These are phyloP conservation scores for Trogon melanurus DNA, from an alignment of 2,113 vertebrate genomes.

Conservation along the genomic window DNA sequence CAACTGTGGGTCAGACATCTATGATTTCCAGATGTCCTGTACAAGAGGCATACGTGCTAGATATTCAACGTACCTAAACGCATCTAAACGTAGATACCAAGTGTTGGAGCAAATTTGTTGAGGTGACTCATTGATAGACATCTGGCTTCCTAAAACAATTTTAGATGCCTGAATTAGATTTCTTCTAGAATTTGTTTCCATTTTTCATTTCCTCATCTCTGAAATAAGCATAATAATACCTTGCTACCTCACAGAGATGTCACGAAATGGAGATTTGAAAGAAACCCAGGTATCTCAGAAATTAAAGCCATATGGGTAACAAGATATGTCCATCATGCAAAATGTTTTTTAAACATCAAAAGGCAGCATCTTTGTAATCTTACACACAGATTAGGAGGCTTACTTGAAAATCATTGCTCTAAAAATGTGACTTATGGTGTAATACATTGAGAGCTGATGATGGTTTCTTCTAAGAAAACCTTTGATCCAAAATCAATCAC, in stretches of 20 bases:
- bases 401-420: background rate
- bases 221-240: background rate
- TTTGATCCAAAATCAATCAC: slow-evolving; percentile 11
- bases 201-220: background rate
- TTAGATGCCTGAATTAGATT: background rate
- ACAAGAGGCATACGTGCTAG: background rate
- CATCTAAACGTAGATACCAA: background rate
- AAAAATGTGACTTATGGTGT: background rate
- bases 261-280: background rate
- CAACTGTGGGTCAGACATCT: background rate
- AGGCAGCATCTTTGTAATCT: background rate
- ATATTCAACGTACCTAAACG: background rate
- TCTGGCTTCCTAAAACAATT: background rate
- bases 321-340: background rate
- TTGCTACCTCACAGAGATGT: background rate
- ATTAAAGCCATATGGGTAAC: background rate
- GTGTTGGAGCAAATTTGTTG: background rate
- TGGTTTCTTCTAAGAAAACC: background rate
- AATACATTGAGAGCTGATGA: background rate
- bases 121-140: background rate
- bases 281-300: background rate
- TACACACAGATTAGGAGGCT: background rate
- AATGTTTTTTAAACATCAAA: slow-evolving; percentile 26
- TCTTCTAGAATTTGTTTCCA: background rate
- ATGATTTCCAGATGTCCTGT: background rate